phyloP scores from a whole-genome alignment of 2,113 vertebrate species.

The Terrapene triunguis region DNA sequence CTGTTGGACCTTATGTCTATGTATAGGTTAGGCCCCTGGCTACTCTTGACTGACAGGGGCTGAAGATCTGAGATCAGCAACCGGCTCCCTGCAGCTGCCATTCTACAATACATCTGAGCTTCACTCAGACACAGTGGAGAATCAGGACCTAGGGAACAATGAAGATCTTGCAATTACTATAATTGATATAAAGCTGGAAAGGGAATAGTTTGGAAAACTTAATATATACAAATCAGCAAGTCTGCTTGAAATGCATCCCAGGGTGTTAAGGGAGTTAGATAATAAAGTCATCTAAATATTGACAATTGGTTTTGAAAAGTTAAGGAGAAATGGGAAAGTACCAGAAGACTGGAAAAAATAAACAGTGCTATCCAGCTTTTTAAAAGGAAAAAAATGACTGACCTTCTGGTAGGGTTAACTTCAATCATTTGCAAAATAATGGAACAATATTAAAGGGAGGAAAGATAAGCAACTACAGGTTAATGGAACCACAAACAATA shows the following conservation, averaged over 20 bases:
- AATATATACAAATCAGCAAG: constrained; percentile 38
- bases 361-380: background rate
- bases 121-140: background rate
- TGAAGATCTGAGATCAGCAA: background rate
- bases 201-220: background rate
- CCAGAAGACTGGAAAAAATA: constrained; percentile 7
- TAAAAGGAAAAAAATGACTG: background rate
- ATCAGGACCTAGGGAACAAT: background rate
- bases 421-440: background rate
- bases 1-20: background rate
- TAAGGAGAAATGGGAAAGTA: constrained; percentile 2
- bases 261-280: constrained; percentile 2
- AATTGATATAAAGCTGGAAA: background rate
- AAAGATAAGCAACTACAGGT: background rate
- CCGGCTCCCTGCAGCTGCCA: background rate
- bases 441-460: background rate
- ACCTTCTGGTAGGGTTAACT: background rate
- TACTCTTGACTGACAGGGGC: background rate
- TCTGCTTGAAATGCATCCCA: constrained; percentile 33
- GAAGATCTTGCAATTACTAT: background rate
- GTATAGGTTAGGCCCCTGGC: background rate
- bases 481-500: background rate
- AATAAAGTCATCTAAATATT: constrained; percentile 49
- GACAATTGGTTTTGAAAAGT: constrained; percentile 43
- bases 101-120: background rate